These are phyloP conservation scores for Cyclargus thomasi DNA, from an alignment of 1,140 invertebrate genomes.

Conservation along the genomic window DNA sequence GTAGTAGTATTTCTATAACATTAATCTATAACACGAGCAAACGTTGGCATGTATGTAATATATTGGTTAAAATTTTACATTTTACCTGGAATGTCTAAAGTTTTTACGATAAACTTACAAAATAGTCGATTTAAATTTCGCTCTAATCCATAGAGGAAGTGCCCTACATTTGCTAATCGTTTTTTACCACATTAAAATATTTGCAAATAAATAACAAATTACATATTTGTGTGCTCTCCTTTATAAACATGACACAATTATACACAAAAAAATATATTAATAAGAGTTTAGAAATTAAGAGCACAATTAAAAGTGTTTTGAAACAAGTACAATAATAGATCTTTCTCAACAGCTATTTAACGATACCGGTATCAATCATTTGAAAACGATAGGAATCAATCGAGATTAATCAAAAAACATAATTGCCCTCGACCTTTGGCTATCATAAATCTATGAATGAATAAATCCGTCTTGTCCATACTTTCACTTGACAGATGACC, in stretches of 20 bases:
- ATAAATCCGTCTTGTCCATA: slow-evolving; percentile 31
- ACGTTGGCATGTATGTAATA: no score
- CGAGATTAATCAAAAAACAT: slow-evolving; percentile 24
- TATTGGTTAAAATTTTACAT: no score
- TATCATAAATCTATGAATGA: slow-evolving; percentile 34
- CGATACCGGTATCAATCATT: slow-evolving; percentile 26
- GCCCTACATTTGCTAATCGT: neutral
- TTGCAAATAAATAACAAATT: no score
- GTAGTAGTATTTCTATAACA: no score
- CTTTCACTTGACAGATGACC: slow-evolving; percentile 39
- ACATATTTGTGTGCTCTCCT: no score
- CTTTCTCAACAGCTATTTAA: slow-evolving; percentile 26
- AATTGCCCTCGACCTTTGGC: slow-evolving; percentile 34
- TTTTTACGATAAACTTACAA: neutral
- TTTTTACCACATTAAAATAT: neutral
- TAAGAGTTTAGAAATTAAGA: neutral
- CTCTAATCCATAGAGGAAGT: neutral
- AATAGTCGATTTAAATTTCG: neutral
- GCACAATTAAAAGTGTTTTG: neutral
- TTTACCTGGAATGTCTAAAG: neutral
- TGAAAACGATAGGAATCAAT: slow-evolving; percentile 21
- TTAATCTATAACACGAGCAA: no score
- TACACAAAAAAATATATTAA: neutral
- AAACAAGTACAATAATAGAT: neutral
- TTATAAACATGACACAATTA: no score